Base-by-base conservation (phyloP, 2,113 vertebrate species). In the Eidolon helvum region DNA sequence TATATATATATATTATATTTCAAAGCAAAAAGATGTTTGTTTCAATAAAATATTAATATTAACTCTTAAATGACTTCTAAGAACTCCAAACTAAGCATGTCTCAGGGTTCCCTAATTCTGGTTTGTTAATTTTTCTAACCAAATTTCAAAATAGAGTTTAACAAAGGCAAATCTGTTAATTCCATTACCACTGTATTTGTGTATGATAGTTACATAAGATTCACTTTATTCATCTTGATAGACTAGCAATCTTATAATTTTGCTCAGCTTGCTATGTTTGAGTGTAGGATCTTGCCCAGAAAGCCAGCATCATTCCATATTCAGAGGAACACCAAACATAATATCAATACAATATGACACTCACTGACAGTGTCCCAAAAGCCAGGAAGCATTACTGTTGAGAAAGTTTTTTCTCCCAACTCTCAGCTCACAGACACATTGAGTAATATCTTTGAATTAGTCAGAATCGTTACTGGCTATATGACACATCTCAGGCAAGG, bases 1-100 rank as follows among this genome's bases (percentile, higher is more conserved):
- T 66, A 68, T 45, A n/a, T 48, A 26, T 63, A 35, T 43, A 68
- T 86, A 85, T 19, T 88, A 9, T 89, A 65, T 95, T 96, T 90
- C 79, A 90, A 87, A 84, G 28, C 10, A 79, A 89, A 93, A 82
- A 11, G 68, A 65, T 50, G 35, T 87, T 94, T 53, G 68, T 75
- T 92, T 93, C 45, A 92, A 38, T 84, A 80, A 84, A 77, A 94
- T 80, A 88, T 85, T 65, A 80, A 68, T 87, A 71, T 75, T 94
- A 83, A 79, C 75, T 95, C 33, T 87, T 89, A 63, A 4, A 68
- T 74, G 26, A 87, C 24, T 69, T 90, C 35, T 87, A 69, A 50
- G 78, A 92, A 92, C 12, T 77, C 57, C 21, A 57, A 91, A 57
- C 40, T 83, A 87, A 77, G 5, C 33, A 22, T 28, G 24, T 77